A percentile compares a stretch with the other conserved stretches of the same genome.
phyloP scores from a whole-genome alignment of 2,113 vertebrate genomes.

The Acanthisitta chloris region DNA sequence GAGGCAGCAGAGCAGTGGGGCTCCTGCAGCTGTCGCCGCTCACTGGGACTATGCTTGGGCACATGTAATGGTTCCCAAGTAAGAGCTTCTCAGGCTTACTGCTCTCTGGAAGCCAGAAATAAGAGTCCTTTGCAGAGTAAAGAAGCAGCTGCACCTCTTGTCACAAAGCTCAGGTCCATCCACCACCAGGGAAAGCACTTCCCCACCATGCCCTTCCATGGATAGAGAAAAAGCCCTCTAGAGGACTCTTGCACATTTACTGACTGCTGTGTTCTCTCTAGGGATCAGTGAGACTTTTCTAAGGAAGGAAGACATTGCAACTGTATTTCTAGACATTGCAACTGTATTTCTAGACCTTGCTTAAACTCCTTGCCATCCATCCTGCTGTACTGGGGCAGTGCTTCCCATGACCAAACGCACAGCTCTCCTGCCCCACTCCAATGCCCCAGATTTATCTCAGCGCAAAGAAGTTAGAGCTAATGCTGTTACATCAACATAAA shows the following conservation, averaged over 20 bases:
- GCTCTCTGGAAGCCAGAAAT: background rate
- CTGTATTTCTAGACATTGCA: background rate
- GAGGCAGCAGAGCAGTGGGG: fast-evolving
- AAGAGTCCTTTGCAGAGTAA: background rate
- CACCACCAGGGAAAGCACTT: background rate
- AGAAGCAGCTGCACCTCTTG: background rate
- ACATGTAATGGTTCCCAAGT: background rate
- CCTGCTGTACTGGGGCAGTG: background rate
- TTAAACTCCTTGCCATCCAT: fast-evolving
- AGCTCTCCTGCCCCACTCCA: background rate
- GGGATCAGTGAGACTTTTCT: background rate
- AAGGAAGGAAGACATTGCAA: background rate
- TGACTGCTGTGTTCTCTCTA: background rate
- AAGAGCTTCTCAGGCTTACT: background rate
- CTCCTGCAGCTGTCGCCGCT: background rate
- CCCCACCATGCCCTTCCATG: background rate
- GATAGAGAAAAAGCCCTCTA: background rate
- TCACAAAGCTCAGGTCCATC: background rate
- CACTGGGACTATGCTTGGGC: fast-evolving
- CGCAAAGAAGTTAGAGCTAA: background rate
- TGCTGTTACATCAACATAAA: background rate
- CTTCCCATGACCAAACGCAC: background rate
- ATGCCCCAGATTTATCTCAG: background rate
- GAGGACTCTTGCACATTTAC: background rate
- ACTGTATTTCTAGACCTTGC: background rate